Evolutionary conservation across 1,140 invertebrate species (phyloP), one percentile per base, ranked within the genome.

Genomic region (Ostrea edulis): DNA sequence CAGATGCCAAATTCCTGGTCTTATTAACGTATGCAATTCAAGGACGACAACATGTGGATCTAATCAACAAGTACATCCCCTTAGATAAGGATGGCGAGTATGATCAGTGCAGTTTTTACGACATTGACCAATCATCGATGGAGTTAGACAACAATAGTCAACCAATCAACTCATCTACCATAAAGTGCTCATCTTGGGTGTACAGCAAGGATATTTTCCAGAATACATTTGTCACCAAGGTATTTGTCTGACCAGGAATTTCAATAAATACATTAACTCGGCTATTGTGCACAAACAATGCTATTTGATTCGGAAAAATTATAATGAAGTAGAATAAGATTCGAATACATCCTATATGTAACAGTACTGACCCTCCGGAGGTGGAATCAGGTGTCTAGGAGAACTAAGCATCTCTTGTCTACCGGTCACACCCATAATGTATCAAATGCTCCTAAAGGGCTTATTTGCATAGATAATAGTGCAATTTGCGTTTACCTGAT

Each of bases 1-100:
- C 84, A 91, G 91, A 62, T 91, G 91, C 51, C 82, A 65, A 3
- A 88, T 91, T 11, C 91, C 91, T 20, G 89, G 89, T 14, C 83
- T 87, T 8, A n/a, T 54, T 12, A 91, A 91, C 88, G 1, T 91
- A 88, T 58, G 81, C 65, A 29, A 77, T 87, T 12, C 90, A 90
- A 20, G 68, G 87, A 29, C 0, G 11, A 14, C 58, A 81, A 44
- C 91, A 91, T 53, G 81, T 88, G 51, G 9, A 29, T 11, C 55
- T 91, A 22, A 20, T 91, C n/a, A 52, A 88, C 58, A n/a, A 53
- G 14, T 86, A 86, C 29, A 89, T 91, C n/a, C 90, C 91, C 7
- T 9, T 62, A 0, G 54, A 85, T 7, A 20, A 20, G 53, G 53
- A 86, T 11, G 17, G 71, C 0, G 20, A 58, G 9, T 88, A 90